These are phyloP conservation scores for Ophthalmolycus amberensis DNA, from an alignment of 2,113 vertebrate genomes.

Conservation along the genomic window DNA sequence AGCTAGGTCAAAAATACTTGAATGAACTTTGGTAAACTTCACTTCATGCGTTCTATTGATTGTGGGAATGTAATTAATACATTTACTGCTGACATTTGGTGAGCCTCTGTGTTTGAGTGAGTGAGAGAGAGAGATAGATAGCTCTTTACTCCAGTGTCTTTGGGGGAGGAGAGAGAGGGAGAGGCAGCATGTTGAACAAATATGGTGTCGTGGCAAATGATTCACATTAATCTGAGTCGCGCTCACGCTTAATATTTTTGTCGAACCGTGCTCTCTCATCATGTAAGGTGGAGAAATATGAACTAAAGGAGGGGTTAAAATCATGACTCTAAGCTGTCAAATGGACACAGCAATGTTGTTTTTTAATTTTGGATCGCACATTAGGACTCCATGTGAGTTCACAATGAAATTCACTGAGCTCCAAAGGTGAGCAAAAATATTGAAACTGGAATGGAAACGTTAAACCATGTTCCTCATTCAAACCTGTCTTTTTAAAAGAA, in stretches of 20 bases:
- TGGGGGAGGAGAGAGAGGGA: not conserved
- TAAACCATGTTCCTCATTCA: not conserved
- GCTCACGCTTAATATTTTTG: not conserved
- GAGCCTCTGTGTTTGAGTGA: slow-evolving; percentile 10
- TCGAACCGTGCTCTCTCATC: not conserved
- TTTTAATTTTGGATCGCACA: not conserved
- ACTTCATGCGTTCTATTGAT: slow-evolving; percentile 54
- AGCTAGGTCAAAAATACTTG: slow-evolving; percentile 37
- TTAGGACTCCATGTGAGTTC: not conserved
- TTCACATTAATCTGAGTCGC: not conserved
- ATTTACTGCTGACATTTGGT: slow-evolving; percentile 46
- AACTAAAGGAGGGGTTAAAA: not conserved
- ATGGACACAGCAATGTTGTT: not conserved
- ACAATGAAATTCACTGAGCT: slow-evolving; percentile 1
- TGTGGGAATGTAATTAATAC: slow-evolving; percentile 41
- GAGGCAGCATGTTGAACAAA: not conserved
- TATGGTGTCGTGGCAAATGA: not conserved
- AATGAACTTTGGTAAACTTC: slow-evolving; percentile 35
- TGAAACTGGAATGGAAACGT: not conserved
- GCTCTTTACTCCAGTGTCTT: slow-evolving; percentile 18
- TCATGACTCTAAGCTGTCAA: not conserved
- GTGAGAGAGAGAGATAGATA: not conserved
- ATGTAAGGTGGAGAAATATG: not conserved
- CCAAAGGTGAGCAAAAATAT: not conserved
- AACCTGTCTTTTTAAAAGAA: slow-evolving; percentile 17